phyloP scores from a whole-genome alignment of 2,797 vertebrate species.

The Selene dorsalis region DNA sequence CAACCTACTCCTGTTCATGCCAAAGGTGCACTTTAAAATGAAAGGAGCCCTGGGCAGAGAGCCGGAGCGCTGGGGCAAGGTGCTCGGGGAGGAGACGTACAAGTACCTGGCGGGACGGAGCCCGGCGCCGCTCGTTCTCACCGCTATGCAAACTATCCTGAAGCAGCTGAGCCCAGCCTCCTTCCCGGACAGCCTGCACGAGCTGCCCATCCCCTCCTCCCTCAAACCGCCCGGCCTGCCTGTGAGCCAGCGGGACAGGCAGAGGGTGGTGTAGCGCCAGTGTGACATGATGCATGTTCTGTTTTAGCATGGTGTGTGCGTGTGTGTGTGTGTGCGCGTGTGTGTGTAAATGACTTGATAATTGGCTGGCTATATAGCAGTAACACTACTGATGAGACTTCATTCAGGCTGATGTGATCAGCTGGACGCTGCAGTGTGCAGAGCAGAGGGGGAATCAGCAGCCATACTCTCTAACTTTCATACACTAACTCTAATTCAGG shows the following conservation, averaged over 20 bases:
- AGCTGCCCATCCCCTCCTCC: conserved; percentile 89
- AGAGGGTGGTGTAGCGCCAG: conserved; percentile 37
- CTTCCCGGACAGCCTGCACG: conserved; percentile 87
- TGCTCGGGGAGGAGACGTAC: conserved; percentile 87
- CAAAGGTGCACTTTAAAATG: conserved; percentile 85
- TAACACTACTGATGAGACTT: conserved; percentile 1
- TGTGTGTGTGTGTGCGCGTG: not conserved
- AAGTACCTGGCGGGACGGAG: conserved; percentile 84
- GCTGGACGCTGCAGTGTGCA: not conserved
- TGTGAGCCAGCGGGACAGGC: conserved; percentile 62
- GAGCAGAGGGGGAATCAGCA: conserved; percentile 27
- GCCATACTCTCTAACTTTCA: conserved; percentile 32
- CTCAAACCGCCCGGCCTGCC: conserved; percentile 85
- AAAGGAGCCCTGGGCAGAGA: conserved; percentile 80
- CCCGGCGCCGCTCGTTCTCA: conserved; percentile 86
- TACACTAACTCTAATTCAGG: conserved; percentile 7
- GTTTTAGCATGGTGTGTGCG: conserved; percentile 27
- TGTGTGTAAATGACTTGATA: too few relatives aligned
- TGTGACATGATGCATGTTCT: conserved; percentile 10
- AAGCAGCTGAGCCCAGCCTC: conserved; percentile 85
- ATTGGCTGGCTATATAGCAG: not conserved
- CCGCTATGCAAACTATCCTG: conserved; percentile 88
- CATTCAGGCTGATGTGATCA: not conserved
- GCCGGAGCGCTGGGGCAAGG: conserved; percentile 81
- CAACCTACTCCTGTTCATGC: conserved; percentile 89